These are phyloP conservation scores for Leptinotarsa undecemlineata DNA, from an alignment of 1,140 invertebrate species.

Conservation along the genomic window DNA sequence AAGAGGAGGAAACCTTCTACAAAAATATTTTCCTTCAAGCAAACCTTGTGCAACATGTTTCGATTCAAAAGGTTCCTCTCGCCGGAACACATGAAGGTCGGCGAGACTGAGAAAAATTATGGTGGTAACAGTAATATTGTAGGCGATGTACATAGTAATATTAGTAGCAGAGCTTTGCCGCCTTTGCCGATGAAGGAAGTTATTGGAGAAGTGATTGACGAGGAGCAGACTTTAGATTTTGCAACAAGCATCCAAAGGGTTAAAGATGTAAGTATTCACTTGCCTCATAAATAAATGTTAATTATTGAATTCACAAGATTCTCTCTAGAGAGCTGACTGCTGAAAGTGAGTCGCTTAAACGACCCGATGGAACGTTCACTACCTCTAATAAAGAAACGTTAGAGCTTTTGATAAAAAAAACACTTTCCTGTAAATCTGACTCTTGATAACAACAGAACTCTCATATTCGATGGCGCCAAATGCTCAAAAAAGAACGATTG, in stretches of 20 bases:
- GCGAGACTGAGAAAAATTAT: slow-evolving; percentile 46
- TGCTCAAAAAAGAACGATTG: no score
- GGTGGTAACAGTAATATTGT: slow-evolving; percentile 36
- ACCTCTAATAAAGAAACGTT: no score
- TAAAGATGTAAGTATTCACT: slow-evolving; percentile 77
- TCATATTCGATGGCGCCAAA: no score
- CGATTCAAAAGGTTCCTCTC: slow-evolving; percentile 66
- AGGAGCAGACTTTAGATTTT: slow-evolving; percentile 71
- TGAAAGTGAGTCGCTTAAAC: no score
- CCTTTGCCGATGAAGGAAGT: slow-evolving; percentile 69
- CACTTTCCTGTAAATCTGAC: no score
- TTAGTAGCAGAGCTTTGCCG: slow-evolving; percentile 75
- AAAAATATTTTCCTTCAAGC: slow-evolving; percentile 73
- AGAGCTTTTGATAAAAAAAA: no score
- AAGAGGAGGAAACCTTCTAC: slow-evolving; percentile 66
- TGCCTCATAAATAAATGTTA: background rate
- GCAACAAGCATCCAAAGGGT: slow-evolving; percentile 91
- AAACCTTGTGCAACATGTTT: slow-evolving; percentile 83
- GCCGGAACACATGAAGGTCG: slow-evolving; percentile 55
- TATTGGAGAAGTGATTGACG: slow-evolving; percentile 52
- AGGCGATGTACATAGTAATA: slow-evolving; percentile 49
- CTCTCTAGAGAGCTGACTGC: no score
- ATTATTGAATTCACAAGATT: no score
- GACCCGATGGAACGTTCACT: no score
- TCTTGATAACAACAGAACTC: no score